Conservation (phyloP, 35 echinoderm and acorn worm genomes). For the Heliocidaris tuberculata region DNA sequence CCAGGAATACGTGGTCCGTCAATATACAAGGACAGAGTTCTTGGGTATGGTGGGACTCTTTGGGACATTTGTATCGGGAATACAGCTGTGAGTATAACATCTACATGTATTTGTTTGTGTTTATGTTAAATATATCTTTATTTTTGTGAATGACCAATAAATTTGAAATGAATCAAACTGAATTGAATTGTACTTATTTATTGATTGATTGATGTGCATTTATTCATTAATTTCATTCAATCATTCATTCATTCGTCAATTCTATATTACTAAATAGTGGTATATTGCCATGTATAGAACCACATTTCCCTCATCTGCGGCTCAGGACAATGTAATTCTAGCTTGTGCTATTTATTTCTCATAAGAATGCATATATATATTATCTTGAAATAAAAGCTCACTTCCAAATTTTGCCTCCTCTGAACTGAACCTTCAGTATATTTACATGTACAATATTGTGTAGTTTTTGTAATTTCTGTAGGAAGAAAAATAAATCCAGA, state of each 20-base stretch:
- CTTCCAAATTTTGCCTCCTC: background rate
- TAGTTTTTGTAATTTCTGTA: background rate
- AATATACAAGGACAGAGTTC: conserved; percentile 79
- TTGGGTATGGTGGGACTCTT: conserved; percentile 89
- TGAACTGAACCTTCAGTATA: background rate
- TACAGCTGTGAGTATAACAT: conserved; percentile 80
- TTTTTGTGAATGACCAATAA: background rate
- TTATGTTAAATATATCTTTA: background rate
- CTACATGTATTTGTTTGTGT: background rate
- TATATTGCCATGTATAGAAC: no score
- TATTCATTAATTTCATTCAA: no score
- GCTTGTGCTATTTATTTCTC: no score
- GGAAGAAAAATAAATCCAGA: background rate
- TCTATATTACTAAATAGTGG: no score
- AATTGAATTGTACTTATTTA: no score
- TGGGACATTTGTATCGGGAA: conserved; percentile 89
- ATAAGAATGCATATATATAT: no score
- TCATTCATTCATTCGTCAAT: no score
- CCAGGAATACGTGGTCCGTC: conserved; percentile 84
- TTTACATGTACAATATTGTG: background rate
- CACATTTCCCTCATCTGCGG: no score
- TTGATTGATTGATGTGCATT: no score
- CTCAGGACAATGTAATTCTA: no score
- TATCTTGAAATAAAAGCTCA: no score
- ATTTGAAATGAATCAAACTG: no score